Conservation (phyloP, 2,888 invertebrate species). For the Euzetes globulus region DNA sequence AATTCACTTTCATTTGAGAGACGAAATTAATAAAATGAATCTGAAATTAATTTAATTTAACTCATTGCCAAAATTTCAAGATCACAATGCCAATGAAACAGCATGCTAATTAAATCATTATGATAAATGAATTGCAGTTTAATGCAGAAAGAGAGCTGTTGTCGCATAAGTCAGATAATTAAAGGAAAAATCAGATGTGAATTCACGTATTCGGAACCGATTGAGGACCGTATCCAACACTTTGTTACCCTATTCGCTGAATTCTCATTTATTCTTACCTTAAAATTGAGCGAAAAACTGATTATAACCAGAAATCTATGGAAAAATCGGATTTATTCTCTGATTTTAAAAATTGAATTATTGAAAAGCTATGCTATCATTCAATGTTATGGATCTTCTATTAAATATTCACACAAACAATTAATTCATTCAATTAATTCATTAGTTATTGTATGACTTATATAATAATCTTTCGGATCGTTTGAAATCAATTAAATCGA, state of each 20-base stretch:
- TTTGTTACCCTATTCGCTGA: neutral
- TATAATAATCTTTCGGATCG: neutral
- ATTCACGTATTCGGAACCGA: conserved; percentile 16
- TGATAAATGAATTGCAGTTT: no score
- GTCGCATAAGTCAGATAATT: neutral
- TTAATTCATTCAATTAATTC: neutral
- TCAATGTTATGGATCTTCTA: no score
- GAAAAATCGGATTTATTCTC: neutral
- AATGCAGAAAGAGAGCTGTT: no score
- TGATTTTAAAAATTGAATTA: neutral
- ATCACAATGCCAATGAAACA: no score
- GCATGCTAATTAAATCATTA: no score
- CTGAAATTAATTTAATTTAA: no score
- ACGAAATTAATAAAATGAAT: no score
- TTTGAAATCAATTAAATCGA: neutral
- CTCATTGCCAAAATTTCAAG: no score
- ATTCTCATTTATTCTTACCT: neutral
- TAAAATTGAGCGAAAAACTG: neutral
- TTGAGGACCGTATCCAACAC: conserved; percentile 1
- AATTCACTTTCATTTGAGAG: no score
- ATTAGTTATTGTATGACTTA: neutral
- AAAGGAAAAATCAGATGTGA: neutral
- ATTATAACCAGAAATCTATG: neutral
- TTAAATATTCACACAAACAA: neutral
- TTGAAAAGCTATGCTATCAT: no score